These are phyloP conservation scores for Saguinus imperator DNA, from an alignment of 2,113 vertebrate genomes.

Conservation along the genomic window DNA sequence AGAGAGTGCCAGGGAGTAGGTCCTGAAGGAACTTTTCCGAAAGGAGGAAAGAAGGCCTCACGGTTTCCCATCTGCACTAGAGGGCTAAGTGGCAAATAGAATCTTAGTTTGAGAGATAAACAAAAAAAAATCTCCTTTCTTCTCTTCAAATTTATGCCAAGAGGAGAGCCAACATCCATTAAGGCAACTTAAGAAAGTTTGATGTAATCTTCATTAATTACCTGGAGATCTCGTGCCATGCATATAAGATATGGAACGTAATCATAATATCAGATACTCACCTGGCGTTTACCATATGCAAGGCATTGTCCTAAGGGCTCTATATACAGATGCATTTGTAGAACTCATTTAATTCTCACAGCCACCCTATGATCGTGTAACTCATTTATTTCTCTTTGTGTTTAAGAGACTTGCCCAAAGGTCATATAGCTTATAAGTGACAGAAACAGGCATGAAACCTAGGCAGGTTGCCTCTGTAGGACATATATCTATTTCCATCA, in stretches of 20 bases:
- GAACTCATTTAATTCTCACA: not conserved
- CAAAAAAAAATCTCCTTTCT: not conserved
- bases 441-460: not conserved
- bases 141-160: not conserved
- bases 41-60: not conserved
- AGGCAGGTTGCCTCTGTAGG: not conserved
- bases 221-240: not conserved
- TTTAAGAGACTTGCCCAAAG: not conserved
- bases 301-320: not conserved
- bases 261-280: not conserved
- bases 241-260: not conserved
- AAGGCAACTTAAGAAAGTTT: not conserved
- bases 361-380: not conserved
- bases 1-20: not conserved
- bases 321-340: not conserved
- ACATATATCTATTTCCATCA: not conserved
- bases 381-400: not conserved
- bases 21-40: not conserved
- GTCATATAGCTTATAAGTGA: not conserved
- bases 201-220: not conserved
- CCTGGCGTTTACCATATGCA: not conserved
- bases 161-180: not conserved
- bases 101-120: not conserved
- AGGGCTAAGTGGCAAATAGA: not conserved
- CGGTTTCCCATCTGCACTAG: not conserved